Conservation (phyloP, 2,797 vertebrate species). For the Falco berigora region DNA sequence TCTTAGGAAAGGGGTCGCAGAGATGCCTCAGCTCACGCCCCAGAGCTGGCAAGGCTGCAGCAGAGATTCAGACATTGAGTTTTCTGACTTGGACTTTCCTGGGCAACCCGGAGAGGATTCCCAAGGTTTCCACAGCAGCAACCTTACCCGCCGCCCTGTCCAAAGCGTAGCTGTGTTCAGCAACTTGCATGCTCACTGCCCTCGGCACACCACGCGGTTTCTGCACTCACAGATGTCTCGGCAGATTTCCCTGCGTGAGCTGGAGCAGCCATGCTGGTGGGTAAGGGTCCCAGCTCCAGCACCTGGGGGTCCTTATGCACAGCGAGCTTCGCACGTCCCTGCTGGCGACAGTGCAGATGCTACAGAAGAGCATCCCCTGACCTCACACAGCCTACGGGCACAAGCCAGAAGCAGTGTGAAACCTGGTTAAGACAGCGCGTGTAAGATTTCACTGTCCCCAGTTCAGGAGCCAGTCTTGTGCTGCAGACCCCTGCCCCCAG, state of each 20-base stretch:
- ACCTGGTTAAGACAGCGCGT: background rate
- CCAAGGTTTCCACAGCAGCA: background rate
- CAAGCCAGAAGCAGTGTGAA: background rate
- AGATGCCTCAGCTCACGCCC: background rate
- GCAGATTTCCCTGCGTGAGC: accelerated
- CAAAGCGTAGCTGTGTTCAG: background rate
- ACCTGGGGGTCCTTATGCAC: background rate
- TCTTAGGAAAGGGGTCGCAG: background rate
- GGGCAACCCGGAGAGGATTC: background rate
- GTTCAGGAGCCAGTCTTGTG: background rate
- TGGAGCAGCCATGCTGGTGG: background rate
- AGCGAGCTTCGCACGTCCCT: background rate
- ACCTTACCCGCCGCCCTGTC: background rate
- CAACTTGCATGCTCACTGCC: background rate
- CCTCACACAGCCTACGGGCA: background rate
- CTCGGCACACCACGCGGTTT: background rate
- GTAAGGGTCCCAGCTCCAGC: background rate
- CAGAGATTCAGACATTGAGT: background rate
- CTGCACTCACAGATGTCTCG: background rate
- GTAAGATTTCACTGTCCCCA: background rate
- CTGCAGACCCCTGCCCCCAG: background rate
- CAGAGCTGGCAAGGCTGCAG: background rate
- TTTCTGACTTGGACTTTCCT: background rate
- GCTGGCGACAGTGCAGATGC: background rate
- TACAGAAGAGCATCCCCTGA: background rate